These are phyloP conservation scores for Anneissia japonica DNA, from an alignment of 35 echinoderm and acorn worm genomes.

Conservation along the genomic window DNA sequence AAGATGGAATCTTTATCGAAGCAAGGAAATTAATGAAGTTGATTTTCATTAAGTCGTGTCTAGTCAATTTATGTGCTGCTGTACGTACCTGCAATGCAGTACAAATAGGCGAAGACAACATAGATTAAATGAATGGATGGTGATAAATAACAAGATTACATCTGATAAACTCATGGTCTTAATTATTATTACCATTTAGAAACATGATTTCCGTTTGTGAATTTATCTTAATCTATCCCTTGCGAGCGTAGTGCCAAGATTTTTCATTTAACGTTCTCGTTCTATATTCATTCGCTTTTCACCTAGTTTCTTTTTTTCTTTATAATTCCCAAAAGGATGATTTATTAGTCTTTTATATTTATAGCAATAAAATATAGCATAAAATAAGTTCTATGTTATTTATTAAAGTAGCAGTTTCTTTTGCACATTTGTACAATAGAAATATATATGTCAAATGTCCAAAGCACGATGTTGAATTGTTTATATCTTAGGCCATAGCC, in stretches of 20 bases:
- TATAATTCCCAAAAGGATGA: too few species aligned
- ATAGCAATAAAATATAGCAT: too few species aligned
- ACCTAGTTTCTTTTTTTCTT: slow-evolving; percentile 1
- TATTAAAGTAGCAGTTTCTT: too few species aligned
- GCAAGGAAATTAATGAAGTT: too few species aligned
- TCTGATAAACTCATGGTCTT: background rate
- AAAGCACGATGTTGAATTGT: too few species aligned
- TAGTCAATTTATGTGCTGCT: background rate
- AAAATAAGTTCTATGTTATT: too few species aligned
- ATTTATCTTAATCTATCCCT: background rate
- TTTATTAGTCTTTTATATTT: too few species aligned
- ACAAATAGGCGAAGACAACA: background rate
- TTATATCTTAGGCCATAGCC: too few species aligned
- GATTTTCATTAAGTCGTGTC: background rate
- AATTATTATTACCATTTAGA: background rate
- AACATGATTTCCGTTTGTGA: background rate
- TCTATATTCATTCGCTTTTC: background rate
- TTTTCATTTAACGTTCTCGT: background rate
- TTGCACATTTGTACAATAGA: too few species aligned
- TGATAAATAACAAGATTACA: background rate
- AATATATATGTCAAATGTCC: too few species aligned
- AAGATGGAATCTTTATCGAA: too few species aligned
- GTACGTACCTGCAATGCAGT: background rate
- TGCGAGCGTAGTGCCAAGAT: background rate
- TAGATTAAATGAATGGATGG: background rate